Conservation (phyloP, 1,140 invertebrate genomes). For the Papilio polytes region DNA sequence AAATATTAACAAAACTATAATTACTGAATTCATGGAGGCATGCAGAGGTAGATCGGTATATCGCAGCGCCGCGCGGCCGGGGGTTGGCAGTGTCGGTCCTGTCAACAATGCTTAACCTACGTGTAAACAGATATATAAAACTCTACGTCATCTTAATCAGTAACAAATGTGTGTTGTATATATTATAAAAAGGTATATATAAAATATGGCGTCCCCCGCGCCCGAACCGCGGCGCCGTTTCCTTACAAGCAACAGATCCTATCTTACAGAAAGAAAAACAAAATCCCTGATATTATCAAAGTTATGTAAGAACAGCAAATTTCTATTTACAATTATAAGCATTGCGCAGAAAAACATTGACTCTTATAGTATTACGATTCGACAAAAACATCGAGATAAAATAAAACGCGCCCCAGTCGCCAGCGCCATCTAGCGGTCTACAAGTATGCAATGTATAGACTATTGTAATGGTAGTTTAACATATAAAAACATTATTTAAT, state of each 20-base stretch:
- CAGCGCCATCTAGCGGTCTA: constrained; percentile 40
- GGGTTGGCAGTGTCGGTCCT: constrained; percentile 32
- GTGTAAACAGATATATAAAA: constrained; percentile 34
- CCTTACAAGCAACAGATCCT: constrained; percentile 58
- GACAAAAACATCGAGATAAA: constrained; percentile 60
- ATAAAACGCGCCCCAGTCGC: constrained; percentile 49
- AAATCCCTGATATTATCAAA: constrained; percentile 56
- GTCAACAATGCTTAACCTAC: constrained; percentile 35
- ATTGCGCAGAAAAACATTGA: constrained; percentile 66
- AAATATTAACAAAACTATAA: constrained; percentile 78
- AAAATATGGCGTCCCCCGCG: constrained; percentile 13
- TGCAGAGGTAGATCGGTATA: constrained; percentile 79
- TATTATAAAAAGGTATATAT: constrained; percentile 38
- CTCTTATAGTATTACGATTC: constrained; percentile 53
- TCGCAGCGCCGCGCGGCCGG: constrained; percentile 50
- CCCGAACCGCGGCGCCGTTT: constrained; percentile 8
- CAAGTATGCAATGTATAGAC: background rate
- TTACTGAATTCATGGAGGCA: constrained; percentile 77
- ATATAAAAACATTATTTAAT: background rate
- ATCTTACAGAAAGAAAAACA: constrained; percentile 51
- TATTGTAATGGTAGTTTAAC: background rate
- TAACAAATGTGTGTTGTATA: constrained; percentile 17
- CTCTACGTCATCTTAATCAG: constrained; percentile 33
- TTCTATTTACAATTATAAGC: constrained; percentile 75
- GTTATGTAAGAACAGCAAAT: constrained; percentile 57